Evolutionary conservation across 2,797 vertebrate genomes (phyloP).

Genomic region (Lutjanus argentimaculatus): DNA sequence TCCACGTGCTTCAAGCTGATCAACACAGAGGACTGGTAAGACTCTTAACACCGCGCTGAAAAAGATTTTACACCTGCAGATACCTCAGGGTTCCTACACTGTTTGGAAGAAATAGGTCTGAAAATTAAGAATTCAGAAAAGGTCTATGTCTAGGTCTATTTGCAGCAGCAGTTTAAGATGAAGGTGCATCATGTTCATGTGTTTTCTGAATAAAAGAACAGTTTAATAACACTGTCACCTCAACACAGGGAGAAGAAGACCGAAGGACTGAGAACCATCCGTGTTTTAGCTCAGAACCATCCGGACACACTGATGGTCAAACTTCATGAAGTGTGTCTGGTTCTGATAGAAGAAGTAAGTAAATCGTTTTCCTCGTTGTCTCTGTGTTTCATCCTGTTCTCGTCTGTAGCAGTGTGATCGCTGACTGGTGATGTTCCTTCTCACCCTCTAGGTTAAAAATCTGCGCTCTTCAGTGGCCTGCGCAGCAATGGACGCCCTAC

Average conservation of each 20-base stretch:
- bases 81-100: too few species aligned
- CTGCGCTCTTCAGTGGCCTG: neutral
- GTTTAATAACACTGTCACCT: neutral
- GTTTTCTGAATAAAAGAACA: neutral
- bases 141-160: too few species aligned
- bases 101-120: too few species aligned
- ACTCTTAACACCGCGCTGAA: too few species aligned
- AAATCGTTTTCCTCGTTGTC: neutral
- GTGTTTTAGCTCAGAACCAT: constrained; percentile 2
- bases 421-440: neutral
- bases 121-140: too few species aligned
- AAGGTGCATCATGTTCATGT: neutral
- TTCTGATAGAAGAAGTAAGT: constrained; percentile 8
- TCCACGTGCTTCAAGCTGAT: neutral
- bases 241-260: constrained; percentile 7
- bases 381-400: neutral
- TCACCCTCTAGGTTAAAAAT: neutral
- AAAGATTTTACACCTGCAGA: too few species aligned
- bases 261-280: neutral
- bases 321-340: neutral
- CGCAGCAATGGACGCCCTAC: neutral
- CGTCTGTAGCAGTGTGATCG: neutral
- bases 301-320: neutral
- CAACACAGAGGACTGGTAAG: neutral
- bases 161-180: neutral